Base-by-base conservation (phyloP, 2,888 invertebrate genomes). In the Eristalis pertinax region DNA sequence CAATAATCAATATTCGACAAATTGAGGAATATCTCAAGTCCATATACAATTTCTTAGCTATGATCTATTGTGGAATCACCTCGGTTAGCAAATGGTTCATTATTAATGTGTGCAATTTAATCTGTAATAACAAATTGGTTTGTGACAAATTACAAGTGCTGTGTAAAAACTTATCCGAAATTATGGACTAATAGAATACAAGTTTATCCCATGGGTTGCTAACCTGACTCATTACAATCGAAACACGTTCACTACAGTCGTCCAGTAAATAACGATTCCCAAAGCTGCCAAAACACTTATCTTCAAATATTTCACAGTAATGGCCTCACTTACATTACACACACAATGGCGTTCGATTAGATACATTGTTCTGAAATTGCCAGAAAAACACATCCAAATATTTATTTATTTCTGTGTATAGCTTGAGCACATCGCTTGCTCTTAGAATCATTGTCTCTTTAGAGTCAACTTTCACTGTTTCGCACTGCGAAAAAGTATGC, bases 241-340 rank as follows among this genome's bases (percentile, higher is more conserved):
- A 50, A 50, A 50, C 43, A 50, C 43, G 43, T 50, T 50, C 50
- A 50, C 19, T 19, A 50, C 60, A 50, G 41, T 63, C 11, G 15
- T 79, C 26, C 32, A 32, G 63, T 80, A 80, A 72, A 76, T 32
- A 75, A 69, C 60, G 38, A 56, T 76, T 72, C 62, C 62, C 62
- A 72, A 65, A 72, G 56, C 75, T 63, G 62, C 80, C 67, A 58
- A 72, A 80, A 58, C 75, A 84, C 56, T 79, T 80, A 84, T 80
- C 80, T 41, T 67, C 50, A 29, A 75, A 76, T 75, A 80, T 75
- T 70, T 81, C 78, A 70, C 70, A 75, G 65, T 76, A 76, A 70
- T 80, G 70, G 68, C 70, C 35, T 35, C 41, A 56, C 62, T 80
- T 74, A 32, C 67, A 67, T 67, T 29, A 70, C 65, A 75, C 65